These are phyloP conservation scores for Helarctos malayanus DNA, from an alignment of 2,797 vertebrate genomes.

Conservation along the genomic window DNA sequence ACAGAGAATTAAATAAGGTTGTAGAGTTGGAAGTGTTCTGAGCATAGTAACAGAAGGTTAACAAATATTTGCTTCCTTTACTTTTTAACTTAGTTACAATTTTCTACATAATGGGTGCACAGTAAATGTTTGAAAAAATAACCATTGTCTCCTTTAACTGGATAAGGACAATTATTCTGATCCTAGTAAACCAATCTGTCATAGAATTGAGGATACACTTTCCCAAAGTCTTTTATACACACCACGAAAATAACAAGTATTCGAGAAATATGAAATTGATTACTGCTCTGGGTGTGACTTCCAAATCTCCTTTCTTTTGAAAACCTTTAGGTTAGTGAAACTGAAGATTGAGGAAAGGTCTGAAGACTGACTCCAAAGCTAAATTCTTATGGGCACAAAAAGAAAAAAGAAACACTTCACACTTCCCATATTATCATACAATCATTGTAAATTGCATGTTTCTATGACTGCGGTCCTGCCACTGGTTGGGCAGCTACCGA, in stretches of 20 bases:
- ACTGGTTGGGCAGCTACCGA: fast-evolving
- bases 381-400: not conserved
- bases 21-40: not conserved
- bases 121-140: constrained; percentile 21
- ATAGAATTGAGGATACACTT: not conserved
- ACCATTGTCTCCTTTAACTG: not conserved
- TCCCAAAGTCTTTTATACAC: not conserved
- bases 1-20: not conserved
- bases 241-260: not conserved
- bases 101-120: not conserved
- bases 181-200: not conserved
- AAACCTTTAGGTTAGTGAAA: not conserved
- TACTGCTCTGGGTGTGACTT: not conserved
- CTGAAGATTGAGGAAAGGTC: not conserved
- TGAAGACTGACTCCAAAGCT: not conserved
- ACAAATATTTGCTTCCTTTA: not conserved
- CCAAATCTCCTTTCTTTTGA: constrained; percentile 7
- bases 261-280: not conserved
- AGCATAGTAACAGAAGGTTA: not conserved
- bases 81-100: constrained; percentile 17
- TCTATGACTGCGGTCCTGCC: not conserved
- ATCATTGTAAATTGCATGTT: not conserved
- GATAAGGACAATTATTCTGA: not conserved
- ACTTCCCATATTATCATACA: fast-evolving
- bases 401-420: not conserved